Evolutionary conservation across 37 sponge, comb jelly and placozoan genomes (phyloP).

Genomic region (Theonella swinhoei): DNA sequence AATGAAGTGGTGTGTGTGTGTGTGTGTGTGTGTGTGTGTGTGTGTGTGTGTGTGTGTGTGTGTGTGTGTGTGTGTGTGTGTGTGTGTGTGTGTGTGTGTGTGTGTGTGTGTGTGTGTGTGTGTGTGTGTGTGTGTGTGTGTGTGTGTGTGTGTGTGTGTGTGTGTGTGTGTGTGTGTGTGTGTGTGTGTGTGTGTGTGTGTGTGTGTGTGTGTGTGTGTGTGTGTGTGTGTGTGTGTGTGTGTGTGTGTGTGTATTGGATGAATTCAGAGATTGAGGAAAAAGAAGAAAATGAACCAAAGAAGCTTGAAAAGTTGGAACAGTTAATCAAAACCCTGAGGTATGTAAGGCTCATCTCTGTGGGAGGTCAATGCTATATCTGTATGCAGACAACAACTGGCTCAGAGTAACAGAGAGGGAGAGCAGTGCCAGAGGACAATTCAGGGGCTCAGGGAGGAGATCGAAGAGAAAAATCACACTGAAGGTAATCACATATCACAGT

Average conservation of each 20-base stretch:
- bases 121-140: too few relatives aligned
- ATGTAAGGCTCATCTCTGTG: neutral
- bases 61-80: too few relatives aligned
- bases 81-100: too few relatives aligned
- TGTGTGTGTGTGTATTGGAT: neutral
- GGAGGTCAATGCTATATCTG: neutral
- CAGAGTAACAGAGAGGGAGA: neutral
- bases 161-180: too few relatives aligned
- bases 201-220: too few relatives aligned
- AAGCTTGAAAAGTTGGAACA: neutral
- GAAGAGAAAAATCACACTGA: neutral
- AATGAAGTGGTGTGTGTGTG: too few relatives aligned
- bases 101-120: too few relatives aligned
- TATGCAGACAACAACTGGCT: constrained; percentile 28
- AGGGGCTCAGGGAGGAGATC: neutral
- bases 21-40: neutral
- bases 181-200: too few relatives aligned
- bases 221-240: too few relatives aligned
- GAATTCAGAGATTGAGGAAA: neutral
- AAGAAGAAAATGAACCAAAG: neutral
- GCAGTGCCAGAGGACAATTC: neutral
- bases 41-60: neutral
- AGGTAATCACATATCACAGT: neutral
- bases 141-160: too few relatives aligned
- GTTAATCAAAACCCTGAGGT: neutral